Percentiles rank a stretch among this genome's conserved stretches.
Evolutionary conservation across 2,888 invertebrate species (phyloP).

Genomic region (Poecilus cupreus): DNA sequence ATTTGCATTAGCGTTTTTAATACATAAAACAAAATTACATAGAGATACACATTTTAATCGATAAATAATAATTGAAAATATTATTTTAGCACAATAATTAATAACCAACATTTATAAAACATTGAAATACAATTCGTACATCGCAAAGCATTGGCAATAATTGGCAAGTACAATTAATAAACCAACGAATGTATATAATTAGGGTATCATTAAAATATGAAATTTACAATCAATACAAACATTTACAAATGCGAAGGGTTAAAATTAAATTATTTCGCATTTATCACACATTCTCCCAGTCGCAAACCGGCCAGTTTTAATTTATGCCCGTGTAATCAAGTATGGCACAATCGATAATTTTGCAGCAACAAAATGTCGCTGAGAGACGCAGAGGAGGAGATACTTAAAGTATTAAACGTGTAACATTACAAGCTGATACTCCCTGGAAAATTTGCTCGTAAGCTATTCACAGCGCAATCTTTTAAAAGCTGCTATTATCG

Average conservation of each 20-base stretch:
- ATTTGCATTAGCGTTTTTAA: too few relatives aligned
- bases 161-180: background rate
- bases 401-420: background rate
- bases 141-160: background rate
- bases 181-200: slow-evolving; percentile 1
- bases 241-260: background rate
- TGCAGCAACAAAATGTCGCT: background rate
- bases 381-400: background rate
- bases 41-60: too few relatives aligned
- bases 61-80: too few relatives aligned
- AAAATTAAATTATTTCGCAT: slow-evolving; percentile 4
- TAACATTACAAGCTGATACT: background rate
- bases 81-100: too few relatives aligned
- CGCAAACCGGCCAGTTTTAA: background rate
- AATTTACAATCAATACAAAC: background rate
- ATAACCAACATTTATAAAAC: too few relatives aligned
- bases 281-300: background rate
- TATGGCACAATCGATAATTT: background rate
- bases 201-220: slow-evolving; percentile 8
- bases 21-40: too few relatives aligned
- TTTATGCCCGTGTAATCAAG: background rate
- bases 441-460: background rate
- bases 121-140: too few relatives aligned
- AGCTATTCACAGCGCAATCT: slow-evolving; percentile 1
- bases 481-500: slow-evolving; percentile 17